A percentile compares a stretch with the other conserved stretches of the same genome.
These are phyloP conservation scores for Martes martes DNA, from an alignment of 2,113 vertebrate genomes.

Conservation along the genomic window DNA sequence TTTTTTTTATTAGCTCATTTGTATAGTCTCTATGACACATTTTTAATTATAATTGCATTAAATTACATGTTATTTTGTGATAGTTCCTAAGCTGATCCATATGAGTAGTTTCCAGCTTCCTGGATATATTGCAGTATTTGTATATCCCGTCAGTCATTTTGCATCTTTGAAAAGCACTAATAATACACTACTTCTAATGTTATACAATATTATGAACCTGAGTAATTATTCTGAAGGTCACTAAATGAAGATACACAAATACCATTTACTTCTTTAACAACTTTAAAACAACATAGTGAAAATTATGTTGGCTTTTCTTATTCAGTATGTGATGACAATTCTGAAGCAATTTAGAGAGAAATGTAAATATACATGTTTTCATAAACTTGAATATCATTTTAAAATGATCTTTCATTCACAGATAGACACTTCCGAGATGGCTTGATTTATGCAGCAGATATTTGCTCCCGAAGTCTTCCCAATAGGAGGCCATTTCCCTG, in stretches of 20 bases:
- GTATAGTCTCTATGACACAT: not conserved
- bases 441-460: not conserved
- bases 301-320: not conserved
- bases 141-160: not conserved
- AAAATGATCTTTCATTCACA: not conserved
- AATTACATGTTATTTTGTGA: not conserved
- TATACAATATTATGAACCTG: not conserved
- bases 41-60: not conserved
- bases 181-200: not conserved
- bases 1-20: not conserved
- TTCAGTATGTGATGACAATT: not conserved
- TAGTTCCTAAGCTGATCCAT: not conserved
- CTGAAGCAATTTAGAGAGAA: not conserved
- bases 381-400: not conserved
- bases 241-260: not conserved
- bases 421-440: not conserved
- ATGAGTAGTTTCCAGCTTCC: not conserved
- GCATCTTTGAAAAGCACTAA: not conserved
- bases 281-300: not conserved
- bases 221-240: not conserved
- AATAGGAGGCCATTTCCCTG: rapidly evolving
- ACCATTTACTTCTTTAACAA: not conserved
- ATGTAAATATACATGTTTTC: not conserved
- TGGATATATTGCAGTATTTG: not conserved
- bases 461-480: not conserved